Conservation (phyloP, 1,140 invertebrate genomes). For the Diorhabda carinulata region DNA sequence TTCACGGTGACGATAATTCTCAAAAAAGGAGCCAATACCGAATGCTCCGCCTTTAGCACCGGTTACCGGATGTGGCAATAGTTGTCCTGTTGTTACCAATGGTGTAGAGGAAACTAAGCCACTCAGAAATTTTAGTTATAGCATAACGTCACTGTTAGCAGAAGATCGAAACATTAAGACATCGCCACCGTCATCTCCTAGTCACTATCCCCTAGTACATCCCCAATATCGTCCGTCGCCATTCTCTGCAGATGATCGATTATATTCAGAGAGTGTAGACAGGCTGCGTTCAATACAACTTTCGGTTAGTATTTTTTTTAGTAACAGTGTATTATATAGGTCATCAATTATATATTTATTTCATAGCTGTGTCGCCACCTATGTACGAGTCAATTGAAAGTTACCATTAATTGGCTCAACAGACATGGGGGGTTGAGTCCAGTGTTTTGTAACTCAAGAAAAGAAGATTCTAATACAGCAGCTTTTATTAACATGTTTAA, state of each 20-base stretch:
- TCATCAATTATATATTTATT: too few species aligned
- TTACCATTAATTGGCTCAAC: too few species aligned
- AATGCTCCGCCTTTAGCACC: slow-evolving; percentile 22
- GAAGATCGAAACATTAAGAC: slow-evolving; percentile 39
- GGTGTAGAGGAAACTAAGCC: slow-evolving; percentile 36
- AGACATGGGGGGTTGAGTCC: too few species aligned
- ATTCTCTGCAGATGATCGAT: slow-evolving; percentile 40
- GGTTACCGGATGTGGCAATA: slow-evolving; percentile 10
- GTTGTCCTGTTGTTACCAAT: slow-evolving; percentile 37
- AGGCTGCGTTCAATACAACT: slow-evolving; percentile 44
- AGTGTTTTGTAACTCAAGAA: too few species aligned
- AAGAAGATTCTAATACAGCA: too few species aligned
- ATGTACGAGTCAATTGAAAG: too few species aligned
- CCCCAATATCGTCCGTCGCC: slow-evolving; percentile 31
- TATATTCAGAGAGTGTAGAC: slow-evolving; percentile 46
- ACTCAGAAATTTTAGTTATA: slow-evolving; percentile 53
- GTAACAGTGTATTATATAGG: too few species aligned
- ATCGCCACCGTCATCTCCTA: slow-evolving; percentile 44
- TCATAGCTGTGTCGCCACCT: too few species aligned
- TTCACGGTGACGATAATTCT: slow-evolving; percentile 27
- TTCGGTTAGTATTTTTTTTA: slow-evolving; percentile 35
- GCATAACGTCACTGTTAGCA: slow-evolving; percentile 71
- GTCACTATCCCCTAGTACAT: slow-evolving; percentile 40
- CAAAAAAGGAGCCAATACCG: slow-evolving; percentile 35
- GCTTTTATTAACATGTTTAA: too few species aligned